These are phyloP conservation scores for Druon quercuslanigerum DNA, from an alignment of 1,140 invertebrate genomes.

Conservation along the genomic window DNA sequence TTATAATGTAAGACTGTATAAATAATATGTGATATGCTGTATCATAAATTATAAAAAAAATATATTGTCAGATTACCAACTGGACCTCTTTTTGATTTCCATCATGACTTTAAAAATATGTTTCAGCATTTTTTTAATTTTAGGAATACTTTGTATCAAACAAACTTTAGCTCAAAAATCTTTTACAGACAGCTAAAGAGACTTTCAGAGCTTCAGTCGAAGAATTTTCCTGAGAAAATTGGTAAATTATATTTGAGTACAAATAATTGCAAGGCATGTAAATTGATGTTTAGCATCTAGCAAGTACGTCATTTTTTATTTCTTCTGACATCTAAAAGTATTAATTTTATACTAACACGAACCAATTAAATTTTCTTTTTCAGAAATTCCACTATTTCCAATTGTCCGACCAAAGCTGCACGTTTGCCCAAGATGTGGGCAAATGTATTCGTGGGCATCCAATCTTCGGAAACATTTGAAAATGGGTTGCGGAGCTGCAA, in stretches of 20 bases:
- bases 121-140: no score
- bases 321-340: no score
- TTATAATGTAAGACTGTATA: no score
- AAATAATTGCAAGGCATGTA: conserved; percentile 18
- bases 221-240: background rate
- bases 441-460: conserved; percentile 76
- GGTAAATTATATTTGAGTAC: background rate
- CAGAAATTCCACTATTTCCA: conserved; percentile 71
- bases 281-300: conserved; percentile 7
- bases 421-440: conserved; percentile 73
- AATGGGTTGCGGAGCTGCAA: conserved; percentile 71
- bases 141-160: no score
- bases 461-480: conserved; percentile 74
- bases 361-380: conserved; percentile 56
- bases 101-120: no score
- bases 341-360: background rate
- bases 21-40: no score
- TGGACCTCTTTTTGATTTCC: no score
- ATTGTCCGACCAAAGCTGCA: conserved; percentile 71
- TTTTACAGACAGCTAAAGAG: no score
- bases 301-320: conserved; percentile 2
- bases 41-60: no score
- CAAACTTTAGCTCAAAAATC: no score
- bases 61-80: no score
- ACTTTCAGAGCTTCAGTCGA: no score